Evolutionary conservation across 1,140 invertebrate genomes (phyloP).

Genomic region (Drosophila bipectinata): DNA sequence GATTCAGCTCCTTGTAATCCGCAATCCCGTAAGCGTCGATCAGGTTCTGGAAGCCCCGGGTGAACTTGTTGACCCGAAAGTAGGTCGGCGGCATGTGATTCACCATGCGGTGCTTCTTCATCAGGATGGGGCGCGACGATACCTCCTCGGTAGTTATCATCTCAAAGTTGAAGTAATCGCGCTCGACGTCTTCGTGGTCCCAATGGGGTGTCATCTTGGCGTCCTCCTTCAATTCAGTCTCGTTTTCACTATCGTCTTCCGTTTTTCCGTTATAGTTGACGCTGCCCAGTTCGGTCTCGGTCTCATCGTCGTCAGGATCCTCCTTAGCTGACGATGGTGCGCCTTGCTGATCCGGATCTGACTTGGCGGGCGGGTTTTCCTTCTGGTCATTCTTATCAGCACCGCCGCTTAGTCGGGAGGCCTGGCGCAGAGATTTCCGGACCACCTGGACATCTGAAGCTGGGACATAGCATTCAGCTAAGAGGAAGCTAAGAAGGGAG

Average conservation of each 20-base stretch:
- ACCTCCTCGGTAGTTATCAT: neutral
- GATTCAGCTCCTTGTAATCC: constrained; percentile 91
- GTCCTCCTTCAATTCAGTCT: neutral
- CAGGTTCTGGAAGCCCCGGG: constrained; percentile 91
- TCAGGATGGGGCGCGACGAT: constrained; percentile 28
- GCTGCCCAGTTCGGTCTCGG: neutral
- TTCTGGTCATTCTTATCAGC: neutral
- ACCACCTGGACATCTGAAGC: constrained; percentile 91
- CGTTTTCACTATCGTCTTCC: neutral
- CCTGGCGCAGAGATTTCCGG: constrained; percentile 92
- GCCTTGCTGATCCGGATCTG: neutral
- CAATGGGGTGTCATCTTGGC: too few relatives aligned
- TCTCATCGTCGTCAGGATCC: neutral
- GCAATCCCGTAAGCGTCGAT: constrained; percentile 94
- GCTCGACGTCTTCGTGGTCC: neutral
- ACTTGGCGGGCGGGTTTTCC: too few relatives aligned
- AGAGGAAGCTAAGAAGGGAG: constrained; percentile 87
- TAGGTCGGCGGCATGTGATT: constrained; percentile 90
- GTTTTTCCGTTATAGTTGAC: neutral
- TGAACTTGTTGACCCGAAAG: constrained; percentile 92
- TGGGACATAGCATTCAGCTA: constrained; percentile 98
- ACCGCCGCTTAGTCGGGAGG: constrained; percentile 90
- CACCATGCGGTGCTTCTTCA: constrained; percentile 89
- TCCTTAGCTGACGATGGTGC: neutral
- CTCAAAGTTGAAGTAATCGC: neutral